A percentile compares a stretch with the other conserved stretches of the same genome.
These are phyloP conservation scores for Cichlasoma orientale DNA, from an alignment of 2,797 vertebrate species.

Conservation along the genomic window DNA sequence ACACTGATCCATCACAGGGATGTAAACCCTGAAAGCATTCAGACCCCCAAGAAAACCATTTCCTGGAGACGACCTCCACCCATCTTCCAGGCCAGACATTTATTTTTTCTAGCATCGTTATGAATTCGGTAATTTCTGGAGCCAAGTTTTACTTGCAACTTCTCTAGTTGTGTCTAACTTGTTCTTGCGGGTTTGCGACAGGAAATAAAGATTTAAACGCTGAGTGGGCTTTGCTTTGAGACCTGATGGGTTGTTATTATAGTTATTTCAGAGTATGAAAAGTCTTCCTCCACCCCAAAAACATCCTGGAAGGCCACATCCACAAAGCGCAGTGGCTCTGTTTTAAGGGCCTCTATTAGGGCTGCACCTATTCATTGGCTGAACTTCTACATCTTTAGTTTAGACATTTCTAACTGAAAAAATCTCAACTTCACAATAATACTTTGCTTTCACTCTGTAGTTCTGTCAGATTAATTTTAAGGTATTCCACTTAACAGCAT, in stretches of 20 bases:
- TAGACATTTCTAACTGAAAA: not conserved
- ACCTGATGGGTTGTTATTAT: conserved; percentile 66
- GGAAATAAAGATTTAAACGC: conserved; percentile 70
- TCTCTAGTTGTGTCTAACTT: conserved; percentile 55
- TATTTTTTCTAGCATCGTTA: conserved; percentile 70
- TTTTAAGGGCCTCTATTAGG: not conserved
- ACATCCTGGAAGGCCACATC: conserved; percentile 53
- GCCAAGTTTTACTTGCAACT: conserved; percentile 52
- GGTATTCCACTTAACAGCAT: not conserved
- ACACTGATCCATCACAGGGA: conserved; percentile 68
- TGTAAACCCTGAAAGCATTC: conserved; percentile 73
- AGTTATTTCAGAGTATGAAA: conserved; percentile 70
- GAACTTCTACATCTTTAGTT: not conserved
- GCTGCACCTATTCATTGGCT: not conserved
- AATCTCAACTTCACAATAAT: not conserved
- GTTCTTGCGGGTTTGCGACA: conserved; percentile 64
- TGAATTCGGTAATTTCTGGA: conserved; percentile 56
- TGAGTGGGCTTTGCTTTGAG: conserved; percentile 59
- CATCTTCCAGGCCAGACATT: conserved; percentile 57
- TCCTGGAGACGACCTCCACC: conserved; percentile 67
- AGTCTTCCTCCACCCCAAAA: conserved; percentile 58
- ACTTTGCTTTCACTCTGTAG: not conserved
- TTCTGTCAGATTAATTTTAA: not conserved
- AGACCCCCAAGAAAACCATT: conserved; percentile 69
- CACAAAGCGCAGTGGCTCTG: conserved; percentile 10